Evolutionary conservation across 1,140 invertebrate genomes (phyloP), one percentile per base, ranked within the genome.

Genomic region (Argopecten irradians): DNA sequence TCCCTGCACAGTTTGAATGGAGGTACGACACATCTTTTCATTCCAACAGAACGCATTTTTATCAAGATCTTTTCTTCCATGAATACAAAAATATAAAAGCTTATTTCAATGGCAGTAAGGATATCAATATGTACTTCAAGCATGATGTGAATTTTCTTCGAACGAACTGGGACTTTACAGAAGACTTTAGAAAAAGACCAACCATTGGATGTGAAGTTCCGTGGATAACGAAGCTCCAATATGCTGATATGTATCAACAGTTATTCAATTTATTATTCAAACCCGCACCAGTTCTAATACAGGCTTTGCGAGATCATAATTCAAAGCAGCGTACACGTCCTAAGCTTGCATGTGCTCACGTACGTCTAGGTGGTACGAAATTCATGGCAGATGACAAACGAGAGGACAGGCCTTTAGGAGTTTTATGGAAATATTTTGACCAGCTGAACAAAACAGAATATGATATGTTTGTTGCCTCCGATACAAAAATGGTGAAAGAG

Each of bases 401-500:
- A 34, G 11, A 11, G 2, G 35, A 32, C 9, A 39, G 14, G 28
- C 22, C 82, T 35, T 11, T 87, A 14, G 34, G 41, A 28, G 14
- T 34, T 32, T 34, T 87, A 16, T 43, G 43, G 35, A 16, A 87
- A 1, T 87, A 28, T 87, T 83, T 87, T 5, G 32, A 22, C 28
- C 22, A 19, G 9, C 83, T 83, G 14, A 34, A 83, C 28, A 87
- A 14, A 32, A 16, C 28, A 9, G 82, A 83, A 11, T 82, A 87
- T 35, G 83, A 84, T 19, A 9, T 87, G 33, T 87, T 87, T 41
- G 43, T 87, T 39, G 86, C 86, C 28, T 71, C 86, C 11, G 86
- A 87, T 34, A 83, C 86, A 39, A 35, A 36, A 14, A 39, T 41
- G 1, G 22, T 87, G 3, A 41, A 39, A 28, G 34, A n/a, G 28